Conservation (phyloP, 2,113 vertebrate species). For the Speoplatyrhinus poulsoni region DNA sequence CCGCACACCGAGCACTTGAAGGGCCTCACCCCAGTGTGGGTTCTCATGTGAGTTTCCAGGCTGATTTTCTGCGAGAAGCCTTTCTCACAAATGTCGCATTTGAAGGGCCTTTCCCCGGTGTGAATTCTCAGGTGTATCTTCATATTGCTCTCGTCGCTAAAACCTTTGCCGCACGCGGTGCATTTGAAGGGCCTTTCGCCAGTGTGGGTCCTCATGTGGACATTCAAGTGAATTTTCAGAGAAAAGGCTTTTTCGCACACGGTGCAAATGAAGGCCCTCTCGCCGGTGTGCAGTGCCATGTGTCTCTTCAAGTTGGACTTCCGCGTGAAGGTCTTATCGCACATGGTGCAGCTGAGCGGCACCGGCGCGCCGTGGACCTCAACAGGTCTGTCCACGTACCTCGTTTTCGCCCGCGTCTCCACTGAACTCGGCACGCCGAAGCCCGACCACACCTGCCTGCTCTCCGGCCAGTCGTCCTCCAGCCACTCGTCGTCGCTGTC, state of each 20-base stretch:
- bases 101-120: background rate
- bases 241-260: background rate
- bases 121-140: background rate
- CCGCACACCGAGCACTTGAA: background rate
- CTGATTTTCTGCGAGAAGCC: background rate
- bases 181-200: background rate
- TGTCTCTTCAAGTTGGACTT: too few relatives aligned
- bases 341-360: background rate
- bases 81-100: background rate
- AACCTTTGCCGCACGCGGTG: background rate
- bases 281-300: too few relatives aligned
- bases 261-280: background rate
- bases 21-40: background rate
- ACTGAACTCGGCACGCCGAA: too few relatives aligned
- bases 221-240: background rate
- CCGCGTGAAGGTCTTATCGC: background rate
- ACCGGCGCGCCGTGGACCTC: background rate
- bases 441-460: too few relatives aligned
- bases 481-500: too few relatives aligned
- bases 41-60: background rate
- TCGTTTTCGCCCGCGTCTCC: too few relatives aligned
- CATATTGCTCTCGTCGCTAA: background rate
- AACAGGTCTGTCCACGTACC: background rate
- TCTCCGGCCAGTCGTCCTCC: too few relatives aligned
- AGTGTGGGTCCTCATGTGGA: background rate